Conservation (phyloP, 1,140 invertebrate species). For the Drosophila pseudoobscura region DNA sequence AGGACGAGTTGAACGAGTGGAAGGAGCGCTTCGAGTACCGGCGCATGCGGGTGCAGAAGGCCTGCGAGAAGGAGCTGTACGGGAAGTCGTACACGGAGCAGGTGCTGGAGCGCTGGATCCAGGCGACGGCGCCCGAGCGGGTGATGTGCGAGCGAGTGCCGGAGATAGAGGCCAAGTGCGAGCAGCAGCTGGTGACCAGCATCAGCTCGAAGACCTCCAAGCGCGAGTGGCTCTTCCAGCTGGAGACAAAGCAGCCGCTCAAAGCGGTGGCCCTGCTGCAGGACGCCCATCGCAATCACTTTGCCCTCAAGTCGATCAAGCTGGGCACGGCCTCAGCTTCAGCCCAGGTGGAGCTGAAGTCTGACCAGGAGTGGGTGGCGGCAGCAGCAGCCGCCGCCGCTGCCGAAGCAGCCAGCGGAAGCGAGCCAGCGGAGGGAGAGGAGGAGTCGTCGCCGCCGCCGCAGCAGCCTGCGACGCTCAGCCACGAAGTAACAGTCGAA, state of each 20-base stretch:
- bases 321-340: slow-evolving; percentile 62
- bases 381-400: slow-evolving; percentile 20
- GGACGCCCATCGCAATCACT: slow-evolving; percentile 89
- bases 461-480: slow-evolving; percentile 48
- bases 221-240: slow-evolving; percentile 87
- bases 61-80: slow-evolving; percentile 88
- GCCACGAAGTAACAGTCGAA: slow-evolving; percentile 87
- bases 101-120: slow-evolving; percentile 87
- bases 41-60: slow-evolving; percentile 86
- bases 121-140: slow-evolving; percentile 85
- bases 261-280: slow-evolving; percentile 88
- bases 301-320: slow-evolving; percentile 86
- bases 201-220: slow-evolving; percentile 88
- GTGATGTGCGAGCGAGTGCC: slow-evolving; percentile 86
- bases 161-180: slow-evolving; percentile 86
- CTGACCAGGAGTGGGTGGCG: slow-evolving; percentile 86
- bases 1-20: slow-evolving; percentile 90
- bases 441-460: not conserved
- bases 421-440: too few relatives aligned
- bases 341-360: slow-evolving; percentile 78
- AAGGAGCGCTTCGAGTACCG: slow-evolving; percentile 88
- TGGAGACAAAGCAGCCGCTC: slow-evolving; percentile 84
- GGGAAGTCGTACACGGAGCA: slow-evolving; percentile 88
- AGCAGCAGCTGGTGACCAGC: slow-evolving; percentile 86
- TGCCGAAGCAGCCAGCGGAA: too few relatives aligned